Evolutionary conservation across 2,797 vertebrate species (phyloP).

Genomic region (Poeciliopsis infans): DNA sequence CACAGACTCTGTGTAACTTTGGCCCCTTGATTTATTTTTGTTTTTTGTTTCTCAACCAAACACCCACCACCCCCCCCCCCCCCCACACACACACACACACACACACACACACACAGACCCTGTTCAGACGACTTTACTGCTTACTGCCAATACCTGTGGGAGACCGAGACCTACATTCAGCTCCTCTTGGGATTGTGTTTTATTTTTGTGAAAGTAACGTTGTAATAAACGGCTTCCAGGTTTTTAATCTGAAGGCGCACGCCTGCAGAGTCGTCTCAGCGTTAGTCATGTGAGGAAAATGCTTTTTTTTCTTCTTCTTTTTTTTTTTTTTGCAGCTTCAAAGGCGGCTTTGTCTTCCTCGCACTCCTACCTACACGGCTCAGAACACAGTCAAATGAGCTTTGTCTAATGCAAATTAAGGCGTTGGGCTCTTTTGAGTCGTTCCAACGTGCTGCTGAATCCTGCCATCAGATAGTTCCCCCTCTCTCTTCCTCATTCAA

Average conservation of each 20-base stretch:
- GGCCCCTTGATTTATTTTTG: too few species aligned
- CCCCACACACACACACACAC: conserved; percentile 23
- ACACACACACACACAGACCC: conserved; percentile 52
- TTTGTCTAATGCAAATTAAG: conserved; percentile 58
- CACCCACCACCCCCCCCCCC: too few species aligned
- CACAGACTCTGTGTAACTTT: too few species aligned
- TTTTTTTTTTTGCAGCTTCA: conserved; percentile 5
- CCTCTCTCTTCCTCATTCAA: background rate
- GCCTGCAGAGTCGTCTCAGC: conserved; percentile 13
- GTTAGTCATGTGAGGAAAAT: conserved; percentile 15
- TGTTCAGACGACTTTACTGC: conserved; percentile 63
- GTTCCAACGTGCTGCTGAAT: conserved; percentile 19
- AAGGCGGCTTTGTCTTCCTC: conserved; percentile 23
- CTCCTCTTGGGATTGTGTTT: conserved; percentile 43
- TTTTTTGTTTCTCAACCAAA: too few species aligned
- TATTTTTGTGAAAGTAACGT: conserved; percentile 26
- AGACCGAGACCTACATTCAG: conserved; percentile 57
- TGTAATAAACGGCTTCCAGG: conserved; percentile 36
- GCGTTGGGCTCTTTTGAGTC: conserved; percentile 15
- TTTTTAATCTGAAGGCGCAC: conserved; percentile 31
- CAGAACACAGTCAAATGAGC: conserved; percentile 52
- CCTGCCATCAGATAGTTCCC: conserved; percentile 7
- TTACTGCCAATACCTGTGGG: conserved; percentile 62
- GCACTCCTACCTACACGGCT: conserved; percentile 9
- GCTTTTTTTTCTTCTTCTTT: conserved; percentile 5